A percentile compares a stretch with the other conserved stretches of the same genome.
phyloP scores from a whole-genome alignment of 1,140 invertebrate species.

The Psix sp. region DNA sequence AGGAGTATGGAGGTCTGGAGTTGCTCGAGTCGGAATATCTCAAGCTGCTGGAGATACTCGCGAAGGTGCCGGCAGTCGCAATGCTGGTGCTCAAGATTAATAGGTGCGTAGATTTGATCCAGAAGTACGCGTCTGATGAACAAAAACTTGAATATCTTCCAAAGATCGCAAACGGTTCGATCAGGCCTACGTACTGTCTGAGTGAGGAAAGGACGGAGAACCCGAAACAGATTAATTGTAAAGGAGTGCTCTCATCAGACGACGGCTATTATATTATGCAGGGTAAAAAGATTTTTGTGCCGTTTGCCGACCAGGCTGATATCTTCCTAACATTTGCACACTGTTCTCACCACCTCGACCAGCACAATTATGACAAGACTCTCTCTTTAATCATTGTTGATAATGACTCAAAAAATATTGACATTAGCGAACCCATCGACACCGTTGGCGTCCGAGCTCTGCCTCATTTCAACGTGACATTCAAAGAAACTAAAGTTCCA shows the following conservation, averaged over 20 bases:
- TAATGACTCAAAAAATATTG: slow-evolving; percentile 56
- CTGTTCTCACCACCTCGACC: slow-evolving; percentile 60
- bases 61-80: slow-evolving; percentile 71
- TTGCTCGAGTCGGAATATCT: slow-evolving; percentile 79
- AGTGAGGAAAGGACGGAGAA: slow-evolving; percentile 70
- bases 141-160: slow-evolving; percentile 76
- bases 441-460: slow-evolving; percentile 84
- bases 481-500: slow-evolving; percentile 75
- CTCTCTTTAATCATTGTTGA: slow-evolving; percentile 88
- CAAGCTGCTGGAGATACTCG: slow-evolving; percentile 78
- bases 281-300: slow-evolving; percentile 77
- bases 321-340: slow-evolving; percentile 77
- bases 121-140: slow-evolving; percentile 69
- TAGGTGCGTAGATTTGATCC: slow-evolving; percentile 73
- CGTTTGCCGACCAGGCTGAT: slow-evolving; percentile 74
- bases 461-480: slow-evolving; percentile 69
- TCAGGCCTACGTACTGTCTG: slow-evolving; percentile 75
- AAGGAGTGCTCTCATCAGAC: background rate
- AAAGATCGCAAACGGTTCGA: slow-evolving; percentile 73
- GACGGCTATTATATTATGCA: slow-evolving; percentile 71
- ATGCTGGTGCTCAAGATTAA: slow-evolving; percentile 73
- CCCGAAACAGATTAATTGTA: slow-evolving; percentile 28
- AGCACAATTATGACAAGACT: slow-evolving; percentile 49
- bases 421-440: slow-evolving; percentile 81
- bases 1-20: slow-evolving; percentile 65